phyloP scores from a whole-genome alignment of 2,888 invertebrate genomes.

The Oeneis ivallda region DNA sequence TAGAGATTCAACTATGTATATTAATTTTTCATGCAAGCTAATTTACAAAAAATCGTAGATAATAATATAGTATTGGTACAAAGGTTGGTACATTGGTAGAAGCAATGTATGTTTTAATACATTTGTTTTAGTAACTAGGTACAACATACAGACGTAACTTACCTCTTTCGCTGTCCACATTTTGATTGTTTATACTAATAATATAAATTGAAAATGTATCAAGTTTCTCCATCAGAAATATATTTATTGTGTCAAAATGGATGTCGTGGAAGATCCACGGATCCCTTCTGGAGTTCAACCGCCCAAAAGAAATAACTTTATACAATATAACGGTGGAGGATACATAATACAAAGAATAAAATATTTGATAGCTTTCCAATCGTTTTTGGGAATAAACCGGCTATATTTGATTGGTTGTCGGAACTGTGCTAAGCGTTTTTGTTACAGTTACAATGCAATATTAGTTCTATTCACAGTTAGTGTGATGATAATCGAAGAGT shows the following conservation, averaged over 20 bases:
- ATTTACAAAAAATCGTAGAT: too few species aligned
- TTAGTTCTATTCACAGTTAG: not conserved
- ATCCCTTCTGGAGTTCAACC: not conserved
- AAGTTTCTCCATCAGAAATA: not conserved
- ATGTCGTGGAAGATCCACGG: not conserved
- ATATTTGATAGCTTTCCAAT: constrained; percentile 24
- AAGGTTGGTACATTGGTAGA: too few species aligned
- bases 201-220: not conserved
- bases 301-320: constrained; percentile 8
- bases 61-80: too few species aligned
- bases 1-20: too few species aligned
- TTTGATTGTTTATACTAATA: not conserved
- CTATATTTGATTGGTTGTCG: constrained; percentile 22
- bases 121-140: too few species aligned
- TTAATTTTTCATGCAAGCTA: too few species aligned
- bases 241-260: not conserved
- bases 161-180: not conserved
- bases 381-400: constrained; percentile 13
- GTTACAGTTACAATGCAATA: not conserved
- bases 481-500: not conserved
- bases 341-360: constrained; percentile 22
- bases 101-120: too few species aligned
- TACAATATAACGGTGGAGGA: not conserved
- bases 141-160: not conserved
- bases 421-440: constrained; percentile 12